phyloP scores from a whole-genome alignment of 2,888 invertebrate species.

The Drosophila pegasa region DNA sequence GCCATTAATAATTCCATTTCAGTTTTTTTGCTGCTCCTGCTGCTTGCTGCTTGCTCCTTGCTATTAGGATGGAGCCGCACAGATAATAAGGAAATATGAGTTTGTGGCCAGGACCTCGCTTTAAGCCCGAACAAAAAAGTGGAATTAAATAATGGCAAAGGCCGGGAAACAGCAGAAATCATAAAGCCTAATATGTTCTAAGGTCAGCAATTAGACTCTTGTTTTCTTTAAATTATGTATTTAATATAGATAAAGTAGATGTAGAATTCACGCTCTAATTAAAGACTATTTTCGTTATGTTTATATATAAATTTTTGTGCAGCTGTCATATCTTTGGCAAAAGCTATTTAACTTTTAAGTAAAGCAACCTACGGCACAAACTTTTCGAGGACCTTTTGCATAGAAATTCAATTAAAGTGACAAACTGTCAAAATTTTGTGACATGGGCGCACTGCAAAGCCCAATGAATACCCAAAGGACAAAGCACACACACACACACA shows the following conservation, averaged over 20 bases:
- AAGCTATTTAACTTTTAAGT: slow-evolving; percentile 12
- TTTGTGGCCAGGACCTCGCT: slow-evolving; percentile 51
- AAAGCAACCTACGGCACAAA: slow-evolving; percentile 12
- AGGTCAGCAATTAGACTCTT: slow-evolving; percentile 29
- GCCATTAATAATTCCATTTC: slow-evolving; percentile 80
- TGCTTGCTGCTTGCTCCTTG: slow-evolving; percentile 5
- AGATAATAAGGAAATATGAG: slow-evolving; percentile 78
- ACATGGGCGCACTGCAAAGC: slow-evolving; percentile 62
- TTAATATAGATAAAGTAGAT: slow-evolving; percentile 1
- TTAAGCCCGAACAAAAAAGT: slow-evolving; percentile 39
- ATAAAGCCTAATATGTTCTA: slow-evolving; percentile 46
- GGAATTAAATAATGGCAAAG: slow-evolving; percentile 48
- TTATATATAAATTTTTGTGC: slow-evolving; percentile 1
- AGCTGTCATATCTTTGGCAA: slow-evolving; percentile 20
- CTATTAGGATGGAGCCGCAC: slow-evolving; percentile 41
- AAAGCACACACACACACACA: slow-evolving; percentile 23
- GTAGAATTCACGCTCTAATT: neutral
- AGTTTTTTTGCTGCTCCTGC: too few species aligned
- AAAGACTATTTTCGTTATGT: neutral
- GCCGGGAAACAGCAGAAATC: slow-evolving; percentile 23
- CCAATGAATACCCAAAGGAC: slow-evolving; percentile 59
- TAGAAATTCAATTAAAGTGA: slow-evolving; percentile 76
- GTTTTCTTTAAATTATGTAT: slow-evolving; percentile 8
- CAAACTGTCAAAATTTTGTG: slow-evolving; percentile 76
- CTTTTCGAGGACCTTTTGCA: slow-evolving; percentile 38